These are phyloP conservation scores for Zonitis immaculata DNA, from an alignment of 2,888 invertebrate species.

Conservation along the genomic window DNA sequence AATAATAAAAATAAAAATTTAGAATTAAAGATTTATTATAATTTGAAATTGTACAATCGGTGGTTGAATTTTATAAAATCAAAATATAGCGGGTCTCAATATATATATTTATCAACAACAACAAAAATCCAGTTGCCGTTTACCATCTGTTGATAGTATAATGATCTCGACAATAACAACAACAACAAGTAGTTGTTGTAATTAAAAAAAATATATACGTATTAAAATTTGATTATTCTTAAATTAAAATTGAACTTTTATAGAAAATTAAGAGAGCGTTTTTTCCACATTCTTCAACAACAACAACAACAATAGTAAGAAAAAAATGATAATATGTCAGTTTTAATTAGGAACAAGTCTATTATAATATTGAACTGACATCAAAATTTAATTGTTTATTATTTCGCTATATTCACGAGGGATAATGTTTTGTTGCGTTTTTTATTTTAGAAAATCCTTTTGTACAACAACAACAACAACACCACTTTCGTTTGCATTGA, in stretches of 20 bases:
- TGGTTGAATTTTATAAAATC: background rate
- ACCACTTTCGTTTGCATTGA: background rate
- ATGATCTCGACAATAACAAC: background rate
- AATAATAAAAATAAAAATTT: too few relatives aligned
- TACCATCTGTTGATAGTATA: constrained; percentile 14
- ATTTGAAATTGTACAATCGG: background rate
- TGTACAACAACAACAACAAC: background rate
- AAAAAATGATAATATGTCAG: background rate
- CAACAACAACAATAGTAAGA: too few relatives aligned
- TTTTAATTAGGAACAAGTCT: background rate
- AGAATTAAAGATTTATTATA: too few relatives aligned
- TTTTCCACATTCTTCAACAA: background rate
- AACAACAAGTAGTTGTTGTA: background rate
- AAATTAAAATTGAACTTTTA: too few relatives aligned
- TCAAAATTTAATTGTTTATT: background rate
- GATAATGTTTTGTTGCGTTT: too few relatives aligned
- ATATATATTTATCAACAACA: background rate
- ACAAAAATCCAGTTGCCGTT: constrained; percentile 7
- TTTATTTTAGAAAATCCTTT: background rate
- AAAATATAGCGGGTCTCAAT: too few relatives aligned
- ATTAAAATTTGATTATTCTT: too few relatives aligned
- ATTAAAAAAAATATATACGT: too few relatives aligned
- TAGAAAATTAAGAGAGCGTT: background rate
- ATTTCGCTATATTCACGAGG: background rate
- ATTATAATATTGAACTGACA: background rate